Evolutionary conservation across 2,113 vertebrate species (phyloP), one percentile per base, ranked within the genome.

Genomic region (Gyps fulvus): DNA sequence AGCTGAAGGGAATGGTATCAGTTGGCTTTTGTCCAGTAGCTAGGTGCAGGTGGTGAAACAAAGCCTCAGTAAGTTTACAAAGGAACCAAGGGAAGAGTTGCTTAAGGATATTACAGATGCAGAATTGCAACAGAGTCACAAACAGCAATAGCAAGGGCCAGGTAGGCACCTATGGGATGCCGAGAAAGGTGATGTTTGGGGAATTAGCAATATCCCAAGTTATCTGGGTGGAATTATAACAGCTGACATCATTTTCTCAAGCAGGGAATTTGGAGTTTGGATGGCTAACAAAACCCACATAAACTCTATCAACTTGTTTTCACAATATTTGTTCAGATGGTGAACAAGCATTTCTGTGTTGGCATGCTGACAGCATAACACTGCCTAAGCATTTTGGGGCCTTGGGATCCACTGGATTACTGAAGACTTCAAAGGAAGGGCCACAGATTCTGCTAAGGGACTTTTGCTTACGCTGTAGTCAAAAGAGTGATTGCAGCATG

Each of bases 21-120:
- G 23, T 31, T 93, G 95, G 73, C 70, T 80, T 88, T 66, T 85
- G 84, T 89, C 89, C 95, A 71, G 69, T 15, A 85, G 70, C 45
- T 73, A 61, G 34, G 43, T 83, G 59, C 85, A 89, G 85, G 74
- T 95, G 83, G 95, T 95, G 66, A 90, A 96, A 82, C 40, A 92
- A 90, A 95, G 38, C 42, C n/a, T 73, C 26, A 20, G 65, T 54
- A 65, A 61, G 49, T 85, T 93, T 85, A 63, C n/a, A 8, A 5
- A 91, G 62, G 40, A 90, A 31, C 40, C 3, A 2, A 61, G 54
- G 54, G 65, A 92, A 47, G 54, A 70, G 31, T 80, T 93, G 13
- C 25, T 49, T 66, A 45, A 80, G 76, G 34, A n/a, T 78, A 13
- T n/a, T 63, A 7, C 2, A 54, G 42, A n/a, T 50, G 89, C 83